Percentiles rank a stretch among this genome's conserved stretches.
Conservation (phyloP, 2,888 invertebrate species). For the Maniola hyperantus region DNA sequence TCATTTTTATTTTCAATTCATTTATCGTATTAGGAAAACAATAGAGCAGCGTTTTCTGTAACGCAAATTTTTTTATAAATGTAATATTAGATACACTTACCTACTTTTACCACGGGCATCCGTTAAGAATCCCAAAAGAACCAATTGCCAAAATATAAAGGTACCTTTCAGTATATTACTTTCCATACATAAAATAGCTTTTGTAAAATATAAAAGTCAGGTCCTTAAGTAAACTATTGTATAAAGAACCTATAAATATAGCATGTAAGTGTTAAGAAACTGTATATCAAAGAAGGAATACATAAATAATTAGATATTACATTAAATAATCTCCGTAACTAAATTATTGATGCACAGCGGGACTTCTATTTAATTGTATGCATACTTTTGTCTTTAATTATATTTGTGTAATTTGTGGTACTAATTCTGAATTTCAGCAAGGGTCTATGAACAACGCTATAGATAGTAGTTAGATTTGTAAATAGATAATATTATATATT, state of each 20-base stretch:
- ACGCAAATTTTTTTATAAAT: background rate
- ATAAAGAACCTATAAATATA: slow-evolving; percentile 30
- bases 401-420: slow-evolving; percentile 42
- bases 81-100: background rate
- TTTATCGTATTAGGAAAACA: too few species aligned
- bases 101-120: background rate
- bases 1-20: too few species aligned
- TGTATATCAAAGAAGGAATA: slow-evolving; percentile 35
- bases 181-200: slow-evolving; percentile 15
- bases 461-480: slow-evolving; percentile 65
- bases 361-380: slow-evolving; percentile 37
- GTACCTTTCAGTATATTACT: slow-evolving; percentile 24
- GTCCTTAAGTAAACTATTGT: slow-evolving; percentile 19
- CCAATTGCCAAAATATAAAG: slow-evolving; percentile 36
- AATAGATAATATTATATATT: slow-evolving; percentile 61
- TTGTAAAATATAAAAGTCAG: slow-evolving; percentile 22
- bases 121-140: slow-evolving; percentile 15
- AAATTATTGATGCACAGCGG: slow-evolving; percentile 38
- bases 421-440: slow-evolving; percentile 51
- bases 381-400: slow-evolving; percentile 35
- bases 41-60: too few species aligned
- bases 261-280: slow-evolving; percentile 36
- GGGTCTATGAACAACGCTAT: slow-evolving; percentile 62
- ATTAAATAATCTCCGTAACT: slow-evolving; percentile 36
- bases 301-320: slow-evolving; percentile 35